Base-by-base conservation (phyloP, 2,797 vertebrate species). In the Catharus ustulatus region DNA sequence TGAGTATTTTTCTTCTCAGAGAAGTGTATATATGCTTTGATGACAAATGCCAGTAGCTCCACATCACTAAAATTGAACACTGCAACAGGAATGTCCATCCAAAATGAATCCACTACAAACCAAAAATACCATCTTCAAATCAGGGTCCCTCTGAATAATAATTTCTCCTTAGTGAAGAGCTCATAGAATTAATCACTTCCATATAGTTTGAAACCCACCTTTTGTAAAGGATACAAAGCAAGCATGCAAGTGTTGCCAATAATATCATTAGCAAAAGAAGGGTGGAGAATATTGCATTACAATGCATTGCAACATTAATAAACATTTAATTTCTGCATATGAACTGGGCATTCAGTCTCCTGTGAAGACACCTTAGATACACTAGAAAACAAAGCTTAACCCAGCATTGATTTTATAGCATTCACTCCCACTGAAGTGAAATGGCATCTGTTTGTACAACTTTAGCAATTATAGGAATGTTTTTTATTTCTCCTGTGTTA, bases 361-460 rank as follows among this genome's bases (percentile, higher is more conserved):
- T 10, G 23, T 76, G 69, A 63, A 69, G 76, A 55, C 66, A 78
- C 40, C 62, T 87, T 49, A 30, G 71, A 90, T 57, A 36, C 67
- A n/a, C 72, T 32, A 36, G n/a, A 48, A 69, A 75, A 40, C 34
- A 27, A 61, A 23, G 32, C 48, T 95, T 40, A 27, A 67, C 66
- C 30, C 27, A 85, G 38, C 19, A 21, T 1, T 43, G 10, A 1
- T 13, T 45, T 69, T 46, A 26, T 2, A 54, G 30, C 3, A 1
- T 36, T 61, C 30, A 19, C 12, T 68, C 40, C 54, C 6, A 1
- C 0, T 22, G 27, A 46, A 46, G 84, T n/a, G 58, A 73, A 72
- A 97, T 97, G 96, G 80, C 81, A 58, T 96, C 96, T 84, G 79
- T 97, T 85, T 96, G 96, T 19, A 97, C 82, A 69, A 83, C 96